Evolutionary conservation across 2,888 invertebrate genomes (phyloP).

Genomic region (Incurvaria masculella): DNA sequence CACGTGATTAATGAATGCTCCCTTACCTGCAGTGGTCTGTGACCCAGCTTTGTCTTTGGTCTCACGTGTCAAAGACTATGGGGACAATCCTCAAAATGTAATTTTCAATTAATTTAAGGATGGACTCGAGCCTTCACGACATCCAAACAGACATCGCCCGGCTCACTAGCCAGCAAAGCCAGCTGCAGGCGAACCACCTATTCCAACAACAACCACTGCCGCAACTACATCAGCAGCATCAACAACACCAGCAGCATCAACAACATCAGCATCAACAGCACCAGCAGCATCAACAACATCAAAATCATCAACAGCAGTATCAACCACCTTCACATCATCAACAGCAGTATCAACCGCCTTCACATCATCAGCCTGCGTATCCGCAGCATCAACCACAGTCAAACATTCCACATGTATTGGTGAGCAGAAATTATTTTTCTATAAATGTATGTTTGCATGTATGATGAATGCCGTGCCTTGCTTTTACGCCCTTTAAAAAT

Average conservation of each 20-base stretch:
- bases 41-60: too few relatives aligned
- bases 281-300: conserved; percentile 25
- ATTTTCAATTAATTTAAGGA: conserved; percentile 54
- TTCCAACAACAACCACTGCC: conserved; percentile 27
- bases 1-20: too few relatives aligned
- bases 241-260: conserved; percentile 32
- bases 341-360: conserved; percentile 25
- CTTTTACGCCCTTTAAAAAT: too few relatives aligned
- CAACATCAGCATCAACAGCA: conserved; percentile 32
- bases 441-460: too few relatives aligned
- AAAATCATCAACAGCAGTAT: conserved; percentile 27
- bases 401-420: conserved; percentile 55
- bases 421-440: conserved; percentile 35
- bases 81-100: too few relatives aligned
- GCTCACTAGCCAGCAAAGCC: conserved; percentile 78
- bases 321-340: conserved; percentile 35
- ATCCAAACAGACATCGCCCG: conserved; percentile 93
- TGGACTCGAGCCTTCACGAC: conserved; percentile 92
- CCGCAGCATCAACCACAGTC: conserved; percentile 53
- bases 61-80: too few relatives aligned
- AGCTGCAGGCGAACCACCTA: conserved; percentile 48
- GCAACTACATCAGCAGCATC: conserved; percentile 29
- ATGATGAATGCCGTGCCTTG: too few relatives aligned
- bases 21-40: too few relatives aligned
- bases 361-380: conserved; percentile 34